Conservation (phyloP, 2,888 invertebrate genomes). For the Agrotis ipsilon region DNA sequence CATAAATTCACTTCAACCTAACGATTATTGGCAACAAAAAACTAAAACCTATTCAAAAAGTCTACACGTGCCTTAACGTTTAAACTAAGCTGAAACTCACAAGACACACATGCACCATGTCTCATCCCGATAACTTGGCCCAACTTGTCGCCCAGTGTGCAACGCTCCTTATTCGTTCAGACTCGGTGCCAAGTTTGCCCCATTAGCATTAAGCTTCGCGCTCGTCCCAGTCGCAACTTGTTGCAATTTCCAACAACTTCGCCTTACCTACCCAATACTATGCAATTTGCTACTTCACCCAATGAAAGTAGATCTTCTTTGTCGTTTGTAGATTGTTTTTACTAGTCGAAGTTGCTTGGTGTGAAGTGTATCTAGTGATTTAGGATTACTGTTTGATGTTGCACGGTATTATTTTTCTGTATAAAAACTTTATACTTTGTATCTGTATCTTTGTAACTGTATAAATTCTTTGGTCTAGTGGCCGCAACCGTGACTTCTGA, state of each 20-base stretch:
- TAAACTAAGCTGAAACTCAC: conserved; percentile 32
- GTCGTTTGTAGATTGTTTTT: conserved; percentile 19
- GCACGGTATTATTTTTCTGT: background rate
- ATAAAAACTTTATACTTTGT: too few species aligned
- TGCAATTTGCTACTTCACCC: conserved; percentile 68
- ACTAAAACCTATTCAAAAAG: background rate
- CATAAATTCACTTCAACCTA: background rate
- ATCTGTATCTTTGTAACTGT: too few species aligned
- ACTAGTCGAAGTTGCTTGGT: background rate
- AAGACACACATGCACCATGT: conserved; percentile 45
- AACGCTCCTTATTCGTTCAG: conserved; percentile 55
- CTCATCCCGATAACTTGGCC: conserved; percentile 52
- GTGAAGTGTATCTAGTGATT: conserved; percentile 13
- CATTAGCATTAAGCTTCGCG: conserved; percentile 77
- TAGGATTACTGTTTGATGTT: background rate
- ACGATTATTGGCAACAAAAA: background rate
- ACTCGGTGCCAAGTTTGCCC: conserved; percentile 70
- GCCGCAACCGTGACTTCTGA: too few species aligned
- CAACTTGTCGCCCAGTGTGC: conserved; percentile 62
- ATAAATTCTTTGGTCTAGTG: too few species aligned
- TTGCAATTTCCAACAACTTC: conserved; percentile 76
- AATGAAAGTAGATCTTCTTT: conserved; percentile 63
- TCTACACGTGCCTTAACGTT: conserved; percentile 16
- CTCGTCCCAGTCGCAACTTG: conserved; percentile 76
- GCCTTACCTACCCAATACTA: conserved; percentile 65